Conservation (phyloP, 2,888 invertebrate species). For the Lordiphosa andalusiaca region DNA sequence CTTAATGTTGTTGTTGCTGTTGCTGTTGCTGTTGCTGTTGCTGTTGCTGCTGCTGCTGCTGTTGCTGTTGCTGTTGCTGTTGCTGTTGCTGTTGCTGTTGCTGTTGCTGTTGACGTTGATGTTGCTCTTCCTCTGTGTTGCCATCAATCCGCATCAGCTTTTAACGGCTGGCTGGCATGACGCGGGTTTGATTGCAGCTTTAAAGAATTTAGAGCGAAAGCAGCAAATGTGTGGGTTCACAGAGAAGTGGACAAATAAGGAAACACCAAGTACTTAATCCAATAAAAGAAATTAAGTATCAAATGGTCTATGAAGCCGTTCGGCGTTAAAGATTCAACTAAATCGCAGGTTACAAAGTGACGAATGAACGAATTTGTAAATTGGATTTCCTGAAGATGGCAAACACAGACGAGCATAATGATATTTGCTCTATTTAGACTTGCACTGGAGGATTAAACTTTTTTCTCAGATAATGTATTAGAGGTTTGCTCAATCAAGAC, state of each 20-base stretch:
- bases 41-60: conserved; percentile 19
- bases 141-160: conserved; percentile 52
- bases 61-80: conserved; percentile 16
- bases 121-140: conserved; percentile 18
- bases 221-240: conserved; percentile 26
- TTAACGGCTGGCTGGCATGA: conserved; percentile 18
- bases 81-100: conserved; percentile 17
- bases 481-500: too few species aligned
- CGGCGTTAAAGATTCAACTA: conserved; percentile 7
- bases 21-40: conserved; percentile 17
- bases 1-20: conserved; percentile 10
- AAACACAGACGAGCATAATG: too few species aligned
- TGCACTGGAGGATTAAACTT: too few species aligned
- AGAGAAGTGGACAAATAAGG: conserved; percentile 1
- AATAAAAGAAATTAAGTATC: conserved; percentile 71
- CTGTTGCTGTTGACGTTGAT: conserved; percentile 18
- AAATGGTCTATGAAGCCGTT: conserved; percentile 62
- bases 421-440: too few species aligned
- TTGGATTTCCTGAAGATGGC: conserved; percentile 13
- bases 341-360: conserved; percentile 21
- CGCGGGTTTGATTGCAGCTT: conserved; percentile 51
- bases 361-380: conserved; percentile 22
- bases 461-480: too few species aligned
- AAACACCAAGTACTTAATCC: conserved; percentile 50
- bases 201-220: conserved; percentile 32